Base-by-base conservation (phyloP, 2,113 vertebrate genomes). In the Lophius piscatorius region DNA sequence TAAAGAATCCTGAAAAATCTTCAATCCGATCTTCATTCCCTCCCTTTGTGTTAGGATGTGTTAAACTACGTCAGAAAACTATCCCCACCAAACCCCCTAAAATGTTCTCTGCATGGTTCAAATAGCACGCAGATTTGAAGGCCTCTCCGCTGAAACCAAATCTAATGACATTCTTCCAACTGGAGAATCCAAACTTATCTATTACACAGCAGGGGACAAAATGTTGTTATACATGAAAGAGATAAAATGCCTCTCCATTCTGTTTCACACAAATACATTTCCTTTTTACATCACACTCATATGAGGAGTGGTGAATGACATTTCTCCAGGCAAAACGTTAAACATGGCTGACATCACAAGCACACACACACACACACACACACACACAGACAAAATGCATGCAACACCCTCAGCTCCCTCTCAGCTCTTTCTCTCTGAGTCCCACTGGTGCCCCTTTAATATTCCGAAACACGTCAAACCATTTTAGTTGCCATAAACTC, bases 281-380 rank as follows among this genome's bases (percentile, higher is more conserved):
- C 59, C 67, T 56, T 76, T 78, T 73, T 57, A 74, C 75, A 51
- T 74, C 76, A 73, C 61, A 1, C 63, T 66, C 59, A 56, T 24
- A 57, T n/a, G 52, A 51, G 14, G 18, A 61, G 57, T 45, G 68
- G 35, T 70, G 66, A 78, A 73, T 65, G 83, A 83, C 81, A 87
- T 86, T 86, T 84, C 80, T 73, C 41, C 29, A 4, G 76, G 84
- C 83, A 45, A 50, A 20, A 61, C 64, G 66, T 83, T 84, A 73
- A 79, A 60, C 72, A 75, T n/a, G 76, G 69, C 65, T 73, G n/a
- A 59, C 76, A 64, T 66, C 75, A 59, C 76, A 64, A n/a, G n/a
- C 76, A 54, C 69, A 78, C 66, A 35, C 14, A 23, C 54, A 65
- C 28, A 63, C 12, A 29, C 41, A 39, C 38, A 61, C 28, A 17